A percentile compares a stretch with the other conserved stretches of the same genome.
These are phyloP conservation scores for Poecilia latipinna DNA, from an alignment of 2,113 vertebrate species.

Conservation along the genomic window DNA sequence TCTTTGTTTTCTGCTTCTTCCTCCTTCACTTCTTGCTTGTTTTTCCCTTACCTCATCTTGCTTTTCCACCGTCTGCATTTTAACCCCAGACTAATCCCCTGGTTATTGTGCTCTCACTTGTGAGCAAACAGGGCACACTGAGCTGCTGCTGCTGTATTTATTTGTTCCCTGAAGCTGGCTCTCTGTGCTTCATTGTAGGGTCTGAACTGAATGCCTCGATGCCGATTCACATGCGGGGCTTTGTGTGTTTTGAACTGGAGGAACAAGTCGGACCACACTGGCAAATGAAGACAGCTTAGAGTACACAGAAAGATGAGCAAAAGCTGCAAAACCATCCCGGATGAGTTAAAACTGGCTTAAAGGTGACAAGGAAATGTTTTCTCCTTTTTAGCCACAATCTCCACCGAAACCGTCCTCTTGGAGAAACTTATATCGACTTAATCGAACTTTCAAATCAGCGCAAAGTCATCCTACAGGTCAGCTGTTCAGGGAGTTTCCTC, in stretches of 20 bases:
- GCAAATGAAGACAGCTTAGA: conserved; percentile 30
- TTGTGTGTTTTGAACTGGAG: conserved; percentile 67
- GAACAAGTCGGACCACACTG: conserved; percentile 60
- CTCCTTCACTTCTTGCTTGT: conserved; percentile 20
- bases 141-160: not conserved
- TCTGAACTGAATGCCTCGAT: conserved; percentile 27
- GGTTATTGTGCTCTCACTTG: conserved; percentile 40
- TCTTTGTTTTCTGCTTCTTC: conserved; percentile 41
- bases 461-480: conserved; percentile 38
- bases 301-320: conserved; percentile 54
- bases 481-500: conserved; percentile 36
- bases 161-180: conserved; percentile 31
- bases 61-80: conserved; percentile 26
- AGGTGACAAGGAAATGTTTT: not conserved
- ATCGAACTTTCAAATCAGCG: conserved; percentile 9
- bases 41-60: conserved; percentile 32
- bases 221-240: conserved; percentile 43
- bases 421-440: conserved; percentile 2
- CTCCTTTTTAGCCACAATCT: not conserved
- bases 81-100: conserved; percentile 29
- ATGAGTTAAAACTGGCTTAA: not conserved
- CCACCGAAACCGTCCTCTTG: not conserved
- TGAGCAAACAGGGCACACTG: conserved; percentile 45
- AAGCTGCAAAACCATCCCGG: conserved; percentile 16
- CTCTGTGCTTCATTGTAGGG: conserved; percentile 23